Percentiles rank a stretch among this genome's conserved stretches.
These are phyloP conservation scores for Zaprionus vittiger DNA, from an alignment of 1,140 invertebrate genomes.

Conservation along the genomic window DNA sequence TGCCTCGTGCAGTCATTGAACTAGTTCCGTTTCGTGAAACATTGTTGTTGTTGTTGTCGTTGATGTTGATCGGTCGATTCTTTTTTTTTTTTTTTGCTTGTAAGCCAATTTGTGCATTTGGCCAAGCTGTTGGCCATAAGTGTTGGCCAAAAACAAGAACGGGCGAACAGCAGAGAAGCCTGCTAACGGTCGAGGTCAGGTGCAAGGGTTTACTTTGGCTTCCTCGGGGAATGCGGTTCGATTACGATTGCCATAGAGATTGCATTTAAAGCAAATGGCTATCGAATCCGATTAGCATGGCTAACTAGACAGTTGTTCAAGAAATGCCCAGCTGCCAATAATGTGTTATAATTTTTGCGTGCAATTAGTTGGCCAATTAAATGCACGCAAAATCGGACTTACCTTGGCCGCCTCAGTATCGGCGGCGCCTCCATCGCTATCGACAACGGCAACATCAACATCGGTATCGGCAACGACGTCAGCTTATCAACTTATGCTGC, in stretches of 20 bases:
- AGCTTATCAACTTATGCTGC: slow-evolving; percentile 28
- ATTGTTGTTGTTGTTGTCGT: slow-evolving; percentile 9
- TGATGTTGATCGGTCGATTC: background rate
- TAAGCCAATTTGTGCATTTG: slow-evolving; percentile 66
- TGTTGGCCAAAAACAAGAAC: slow-evolving; percentile 30
- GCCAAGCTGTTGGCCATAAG: slow-evolving; percentile 22
- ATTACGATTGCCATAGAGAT: background rate
- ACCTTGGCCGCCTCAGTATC: slow-evolving; percentile 72
- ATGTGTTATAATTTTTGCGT: slow-evolving; percentile 66
- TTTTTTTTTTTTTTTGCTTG: slow-evolving; percentile 12
- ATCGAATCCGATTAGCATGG: slow-evolving; percentile 52
- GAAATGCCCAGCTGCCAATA: slow-evolving; percentile 53
- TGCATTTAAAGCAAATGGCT: background rate
- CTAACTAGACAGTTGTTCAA: slow-evolving; percentile 28
- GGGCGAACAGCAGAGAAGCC: slow-evolving; percentile 31
- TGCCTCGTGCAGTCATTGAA: slow-evolving; percentile 51
- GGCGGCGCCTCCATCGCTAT: too few species aligned
- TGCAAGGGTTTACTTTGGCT: slow-evolving; percentile 50
- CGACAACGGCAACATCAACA: background rate
- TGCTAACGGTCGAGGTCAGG: slow-evolving; percentile 14
- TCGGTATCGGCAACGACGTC: background rate
- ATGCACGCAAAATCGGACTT: slow-evolving; percentile 65
- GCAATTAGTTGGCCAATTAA: slow-evolving; percentile 62
- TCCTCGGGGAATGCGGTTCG: slow-evolving; percentile 18
- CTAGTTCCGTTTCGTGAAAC: slow-evolving; percentile 62